Evolutionary conservation across 2,113 vertebrate species (phyloP), one percentile per base, ranked within the genome.

Genomic region (Passer montanus): DNA sequence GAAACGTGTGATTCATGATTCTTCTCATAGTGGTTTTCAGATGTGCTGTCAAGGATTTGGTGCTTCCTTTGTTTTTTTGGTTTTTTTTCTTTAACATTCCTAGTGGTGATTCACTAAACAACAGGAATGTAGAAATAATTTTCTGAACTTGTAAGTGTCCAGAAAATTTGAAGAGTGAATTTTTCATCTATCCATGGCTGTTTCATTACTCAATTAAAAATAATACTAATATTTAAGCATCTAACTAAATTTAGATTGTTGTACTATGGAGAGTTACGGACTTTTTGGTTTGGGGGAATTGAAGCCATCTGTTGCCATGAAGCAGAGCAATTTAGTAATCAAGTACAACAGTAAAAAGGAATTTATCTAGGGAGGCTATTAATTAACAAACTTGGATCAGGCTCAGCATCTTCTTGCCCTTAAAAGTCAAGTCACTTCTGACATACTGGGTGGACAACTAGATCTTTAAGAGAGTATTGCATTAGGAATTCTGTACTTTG

Each of bases 351-450:
- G 90, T 97, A 98, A 97, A 97, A 97, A 95, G 91, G 70, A 97
- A 95, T 98, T 98, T 97, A 95, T 98, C 97, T 97, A 85, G 97
- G 96, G 97, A 98, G 96, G 77, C 77, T 97, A 94, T 98, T 98
- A 98, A 98, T 98, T 98, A 98, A 97, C 91, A 95, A 96, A 98
- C 86, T 98, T 98, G 98, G 97, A 97, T 96, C 95, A 84, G 70
- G 77, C 97, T 98, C 95, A 98, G 76, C 75, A 92, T 97, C 93
- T 90, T 97, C 78, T 92, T 98, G 90, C 89, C 85, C 96, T 97
- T 70, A 67, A 95, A 98, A 97, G 92, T 97, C 93, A 97, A 95
- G 93, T 62, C 50, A 91, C 31, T 87, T 56, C 77, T 95, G 90
- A 97, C 72, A 97, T 94, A 94, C 77, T 77, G 50, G 59, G 75